phyloP scores from a whole-genome alignment of 2,113 vertebrate species.

The Rutilus rutilus region DNA sequence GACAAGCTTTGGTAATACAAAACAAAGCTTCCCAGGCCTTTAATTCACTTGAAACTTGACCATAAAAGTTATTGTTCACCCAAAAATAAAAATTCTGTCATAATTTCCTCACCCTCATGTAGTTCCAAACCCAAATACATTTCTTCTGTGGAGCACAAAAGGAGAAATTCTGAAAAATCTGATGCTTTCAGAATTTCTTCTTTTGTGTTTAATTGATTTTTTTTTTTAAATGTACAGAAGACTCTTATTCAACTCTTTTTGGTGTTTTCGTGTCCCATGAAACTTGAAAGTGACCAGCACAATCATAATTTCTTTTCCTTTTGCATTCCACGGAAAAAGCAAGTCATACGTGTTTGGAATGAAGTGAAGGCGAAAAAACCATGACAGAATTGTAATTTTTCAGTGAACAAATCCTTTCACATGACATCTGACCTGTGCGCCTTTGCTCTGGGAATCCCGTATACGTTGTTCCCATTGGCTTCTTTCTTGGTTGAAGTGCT shows the following conservation, averaged over 20 bases:
- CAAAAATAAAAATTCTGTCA: not conserved
- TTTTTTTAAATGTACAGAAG: not conserved
- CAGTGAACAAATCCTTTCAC: not conserved
- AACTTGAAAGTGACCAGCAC: not conserved
- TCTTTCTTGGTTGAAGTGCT: slow-evolving; percentile 89
- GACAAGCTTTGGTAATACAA: not conserved
- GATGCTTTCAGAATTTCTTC: not conserved
- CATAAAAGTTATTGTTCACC: not conserved
- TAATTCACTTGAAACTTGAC: not conserved
- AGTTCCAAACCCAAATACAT: not conserved
- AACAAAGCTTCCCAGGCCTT: not conserved
- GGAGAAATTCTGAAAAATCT: not conserved
- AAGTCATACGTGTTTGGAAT: too few relatives aligned
- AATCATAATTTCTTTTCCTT: not conserved
- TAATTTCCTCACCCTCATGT: not conserved
- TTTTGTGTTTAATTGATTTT: not conserved
- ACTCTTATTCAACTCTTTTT: not conserved
- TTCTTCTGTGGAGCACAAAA: not conserved
- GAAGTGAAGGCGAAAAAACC: too few relatives aligned
- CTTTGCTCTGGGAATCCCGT: slow-evolving; percentile 84
- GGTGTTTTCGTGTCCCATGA: not conserved
- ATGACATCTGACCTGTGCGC: slow-evolving; percentile 78
- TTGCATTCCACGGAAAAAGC: not conserved
- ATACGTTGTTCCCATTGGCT: slow-evolving; percentile 89
- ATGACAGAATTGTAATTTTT: not conserved